These are phyloP conservation scores for Ashinkailepas kermadecensis DNA, from an alignment of 2,888 invertebrate species.

Conservation along the genomic window DNA sequence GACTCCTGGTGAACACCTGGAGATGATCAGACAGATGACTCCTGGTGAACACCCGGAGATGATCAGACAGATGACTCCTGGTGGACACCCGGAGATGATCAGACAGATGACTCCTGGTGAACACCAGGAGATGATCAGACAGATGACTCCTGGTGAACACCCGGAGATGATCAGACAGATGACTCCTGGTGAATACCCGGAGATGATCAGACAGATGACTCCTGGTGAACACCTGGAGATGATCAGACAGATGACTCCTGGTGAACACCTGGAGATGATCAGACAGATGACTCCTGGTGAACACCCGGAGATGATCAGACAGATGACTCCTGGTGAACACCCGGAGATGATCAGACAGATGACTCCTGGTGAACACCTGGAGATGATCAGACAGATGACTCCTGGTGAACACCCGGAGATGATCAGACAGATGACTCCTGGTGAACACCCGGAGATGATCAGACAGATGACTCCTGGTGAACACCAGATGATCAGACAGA, in stretches of 20 bases:
- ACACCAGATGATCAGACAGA: too few species aligned
- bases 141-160: background rate
- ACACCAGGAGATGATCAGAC: too few species aligned
- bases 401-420: background rate
- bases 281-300: background rate
- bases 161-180: too few species aligned
- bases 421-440: background rate
- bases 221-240: background rate
- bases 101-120: background rate
- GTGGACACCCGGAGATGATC: too few species aligned
- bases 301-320: too few species aligned
- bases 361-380: background rate
- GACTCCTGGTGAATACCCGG: background rate
- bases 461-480: background rate
- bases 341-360: too few species aligned
- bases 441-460: too few species aligned
- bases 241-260: background rate
- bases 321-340: background rate
- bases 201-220: too few species aligned
- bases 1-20: background rate
- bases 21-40: too few species aligned
- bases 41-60: background rate
- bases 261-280: too few species aligned
- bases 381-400: too few species aligned
- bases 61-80: background rate